These are phyloP conservation scores for Desoria tigrina DNA, from an alignment of 2,888 invertebrate genomes.

Conservation along the genomic window DNA sequence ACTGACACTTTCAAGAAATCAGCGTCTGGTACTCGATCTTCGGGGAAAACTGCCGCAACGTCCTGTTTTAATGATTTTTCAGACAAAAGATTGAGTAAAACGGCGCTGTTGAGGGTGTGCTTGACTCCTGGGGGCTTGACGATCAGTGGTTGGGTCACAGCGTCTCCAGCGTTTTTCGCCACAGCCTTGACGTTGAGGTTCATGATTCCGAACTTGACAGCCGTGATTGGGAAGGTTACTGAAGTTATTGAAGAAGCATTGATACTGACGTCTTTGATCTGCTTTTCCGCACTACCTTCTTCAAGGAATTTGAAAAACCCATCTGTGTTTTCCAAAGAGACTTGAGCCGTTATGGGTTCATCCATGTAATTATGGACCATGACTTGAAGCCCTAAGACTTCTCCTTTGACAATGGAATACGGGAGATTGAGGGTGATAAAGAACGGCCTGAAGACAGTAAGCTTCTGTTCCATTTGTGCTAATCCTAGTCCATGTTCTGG, in stretches of 20 bases:
- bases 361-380: constrained; percentile 77
- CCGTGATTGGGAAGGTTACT: constrained; percentile 36
- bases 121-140: constrained; percentile 36
- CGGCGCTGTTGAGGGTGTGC: constrained; percentile 10
- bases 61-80: neutral
- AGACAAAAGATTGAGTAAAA: neutral
- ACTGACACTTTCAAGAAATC: constrained; percentile 34
- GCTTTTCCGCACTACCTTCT: neutral
- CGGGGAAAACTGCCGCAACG: constrained; percentile 32
- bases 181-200: constrained; percentile 34
- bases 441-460: constrained; percentile 78
- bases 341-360: constrained; percentile 73
- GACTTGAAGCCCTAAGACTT: constrained; percentile 82
- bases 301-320: constrained; percentile 65
- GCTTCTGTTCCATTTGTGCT: constrained; percentile 7
- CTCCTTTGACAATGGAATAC: constrained; percentile 82
- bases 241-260: constrained; percentile 21
- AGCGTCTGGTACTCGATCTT: constrained; percentile 35
- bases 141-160: constrained; percentile 25
- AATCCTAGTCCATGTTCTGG: constrained; percentile 33
- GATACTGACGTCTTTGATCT: constrained; percentile 1
- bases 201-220: constrained; percentile 29
- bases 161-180: constrained; percentile 37
- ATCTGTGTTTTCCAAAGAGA: constrained; percentile 78
- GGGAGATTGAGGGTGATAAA: constrained; percentile 84